Percentiles rank a stretch among this genome's conserved stretches.
Conservation (phyloP, 1,140 invertebrate species). For the Holcopasites calliopsidis region DNA sequence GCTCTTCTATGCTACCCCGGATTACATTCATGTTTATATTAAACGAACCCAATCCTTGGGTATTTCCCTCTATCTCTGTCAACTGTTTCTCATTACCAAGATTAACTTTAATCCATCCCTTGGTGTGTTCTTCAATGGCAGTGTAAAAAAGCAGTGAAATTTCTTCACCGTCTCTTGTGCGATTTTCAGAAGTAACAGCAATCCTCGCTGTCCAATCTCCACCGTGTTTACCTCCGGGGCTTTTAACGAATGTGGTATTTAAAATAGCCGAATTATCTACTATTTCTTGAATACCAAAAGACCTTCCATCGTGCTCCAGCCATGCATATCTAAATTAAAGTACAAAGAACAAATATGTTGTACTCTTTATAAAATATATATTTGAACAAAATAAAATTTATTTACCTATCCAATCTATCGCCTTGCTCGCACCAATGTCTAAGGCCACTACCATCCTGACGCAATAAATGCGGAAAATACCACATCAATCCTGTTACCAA, state of each 20-base stretch:
- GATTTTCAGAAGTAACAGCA: slow-evolving; percentile 81
- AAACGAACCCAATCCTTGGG: slow-evolving; percentile 90
- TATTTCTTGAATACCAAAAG: slow-evolving; percentile 96
- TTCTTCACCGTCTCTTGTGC: slow-evolving; percentile 74
- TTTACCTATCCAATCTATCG: slow-evolving; percentile 88
- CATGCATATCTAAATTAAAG: slow-evolving; percentile 85
- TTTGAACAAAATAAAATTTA: background rate
- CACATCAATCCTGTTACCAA: slow-evolving; percentile 97
- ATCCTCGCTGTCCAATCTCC: slow-evolving; percentile 97
- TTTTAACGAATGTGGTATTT: slow-evolving; percentile 94
- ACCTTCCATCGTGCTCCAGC: slow-evolving; percentile 94
- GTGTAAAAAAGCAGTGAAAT: slow-evolving; percentile 89
- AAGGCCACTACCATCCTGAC: slow-evolving; percentile 83
- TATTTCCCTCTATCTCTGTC: slow-evolving; percentile 87
- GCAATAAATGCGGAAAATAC: slow-evolving; percentile 89
- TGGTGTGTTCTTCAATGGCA: slow-evolving; percentile 86
- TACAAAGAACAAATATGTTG: slow-evolving; percentile 11
- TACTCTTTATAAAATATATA: background rate
- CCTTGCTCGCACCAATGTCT: slow-evolving; percentile 97
- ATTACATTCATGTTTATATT: slow-evolving; percentile 77
- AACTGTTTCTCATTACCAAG: slow-evolving; percentile 81
- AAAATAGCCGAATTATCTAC: slow-evolving; percentile 88
- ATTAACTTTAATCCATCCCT: slow-evolving; percentile 82
- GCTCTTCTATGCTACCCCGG: slow-evolving; percentile 83
- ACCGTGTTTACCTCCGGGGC: slow-evolving; percentile 87